Evolutionary conservation across 2,888 invertebrate genomes (phyloP), one percentile per base, ranked within the genome.

Genomic region (Morinoia aosen): DNA sequence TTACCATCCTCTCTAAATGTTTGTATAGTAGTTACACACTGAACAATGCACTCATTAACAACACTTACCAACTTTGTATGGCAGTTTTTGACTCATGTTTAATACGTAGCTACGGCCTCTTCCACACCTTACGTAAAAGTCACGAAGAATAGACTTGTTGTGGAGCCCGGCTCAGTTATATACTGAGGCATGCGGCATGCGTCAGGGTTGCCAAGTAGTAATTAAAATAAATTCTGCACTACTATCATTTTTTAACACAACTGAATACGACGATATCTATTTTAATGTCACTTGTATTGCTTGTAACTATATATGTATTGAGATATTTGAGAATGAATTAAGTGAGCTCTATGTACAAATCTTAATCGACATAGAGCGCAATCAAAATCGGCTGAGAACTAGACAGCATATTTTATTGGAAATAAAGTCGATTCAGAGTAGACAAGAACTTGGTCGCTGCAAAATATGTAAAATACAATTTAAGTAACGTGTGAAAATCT

Each of bases 61-160:
- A 76, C 25, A 76, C 95, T 95, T 64, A 95, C 95, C 95, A 48
- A 95, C 40, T 95, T 95, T 95, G 95, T 95, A 95, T 8, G 95
- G 95, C 10, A 95, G 95, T 58, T 95, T 95, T 39, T 95, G 95
- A 48, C 61, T 64, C 95, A 95, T 95, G 57, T 57, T 94, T 58
- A 57, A 14, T 19, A 40, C 12, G 25, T 93, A 16, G 57, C 11
- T 93, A 0, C 58, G 8, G 57, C 58, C 33, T 33, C 33, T 48
- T 19, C 1, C 93, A 57, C 57, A 57, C 10, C 58, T 57, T 19
- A 57, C 2, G 14, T 19, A 90, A 40, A 90, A 57, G 14, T 39
- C 12, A 93, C 93, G 93, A 2, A 0, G 58, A 56, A 93, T 48
- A 93, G 93, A 48, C 93, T 11, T 56, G 11, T 58, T 12, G n/a